Percentiles rank a stretch among this genome's conserved stretches.
phyloP scores from a whole-genome alignment of 1,140 invertebrate species.

The Calephelis nemesis region DNA sequence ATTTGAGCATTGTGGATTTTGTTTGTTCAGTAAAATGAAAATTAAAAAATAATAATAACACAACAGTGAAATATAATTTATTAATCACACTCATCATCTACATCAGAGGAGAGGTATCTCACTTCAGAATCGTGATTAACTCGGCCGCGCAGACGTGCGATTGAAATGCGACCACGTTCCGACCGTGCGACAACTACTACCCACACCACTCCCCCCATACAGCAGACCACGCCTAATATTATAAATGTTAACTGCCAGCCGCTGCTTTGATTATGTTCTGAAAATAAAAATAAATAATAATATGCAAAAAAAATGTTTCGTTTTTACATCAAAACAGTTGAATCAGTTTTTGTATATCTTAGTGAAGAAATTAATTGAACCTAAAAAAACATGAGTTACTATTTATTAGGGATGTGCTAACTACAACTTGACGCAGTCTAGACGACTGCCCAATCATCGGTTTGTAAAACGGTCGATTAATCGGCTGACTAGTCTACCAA shows the following conservation, averaged over 20 bases:
- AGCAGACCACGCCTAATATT: conserved; percentile 28
- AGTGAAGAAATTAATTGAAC: no score
- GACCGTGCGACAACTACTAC: conserved; percentile 24
- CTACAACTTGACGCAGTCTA: no score
- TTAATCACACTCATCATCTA: conserved; percentile 53
- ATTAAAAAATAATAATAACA: conserved; percentile 19
- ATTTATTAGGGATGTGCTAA: no score
- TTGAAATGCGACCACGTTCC: conserved; percentile 26
- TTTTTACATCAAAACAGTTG: no score
- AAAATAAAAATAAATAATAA: neutral
- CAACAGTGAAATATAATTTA: conserved; percentile 23
- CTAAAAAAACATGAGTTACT: no score
- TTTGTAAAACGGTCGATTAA: no score
- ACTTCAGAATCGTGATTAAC: conserved; percentile 49
- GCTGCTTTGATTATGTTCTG: conserved; percentile 14
- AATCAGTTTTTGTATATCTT: no score
- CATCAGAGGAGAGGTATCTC: conserved; percentile 48
- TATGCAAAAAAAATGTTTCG: no score
- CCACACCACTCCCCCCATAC: conserved; percentile 30
- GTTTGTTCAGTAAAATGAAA: no score
- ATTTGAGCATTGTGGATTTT: no score
- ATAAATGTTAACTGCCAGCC: conserved; percentile 33
- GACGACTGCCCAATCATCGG: no score
- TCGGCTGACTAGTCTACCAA: no score
- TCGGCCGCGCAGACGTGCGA: conserved; percentile 47